A percentile compares a stretch with the other conserved stretches of the same genome.
Evolutionary conservation across 2,113 vertebrate species (phyloP).

Genomic region (Atherinomorus stipes): DNA sequence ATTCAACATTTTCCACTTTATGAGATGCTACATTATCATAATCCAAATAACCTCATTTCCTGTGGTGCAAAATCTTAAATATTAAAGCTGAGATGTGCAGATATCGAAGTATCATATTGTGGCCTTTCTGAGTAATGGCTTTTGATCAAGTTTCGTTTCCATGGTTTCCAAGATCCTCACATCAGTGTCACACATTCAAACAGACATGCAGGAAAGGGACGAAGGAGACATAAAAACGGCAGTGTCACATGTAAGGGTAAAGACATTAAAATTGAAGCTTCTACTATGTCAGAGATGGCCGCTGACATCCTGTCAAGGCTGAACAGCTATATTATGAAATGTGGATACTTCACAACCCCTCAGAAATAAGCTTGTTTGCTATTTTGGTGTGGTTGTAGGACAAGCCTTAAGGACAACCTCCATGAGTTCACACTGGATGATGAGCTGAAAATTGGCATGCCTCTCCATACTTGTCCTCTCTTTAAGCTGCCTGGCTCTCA

Average conservation of each 20-base stretch:
- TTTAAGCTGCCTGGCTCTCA: constrained; percentile 1
- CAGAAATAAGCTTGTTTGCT: constrained; percentile 28
- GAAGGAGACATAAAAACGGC: background rate
- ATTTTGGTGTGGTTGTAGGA: constrained; percentile 41
- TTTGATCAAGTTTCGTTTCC: constrained; percentile 27
- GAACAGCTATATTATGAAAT: constrained; percentile 34
- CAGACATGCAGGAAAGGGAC: background rate
- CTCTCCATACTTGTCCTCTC: constrained; percentile 10
- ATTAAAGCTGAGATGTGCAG: constrained; percentile 16
- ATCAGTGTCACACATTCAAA: background rate
- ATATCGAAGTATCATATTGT: constrained; percentile 7
- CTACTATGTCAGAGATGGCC: background rate
- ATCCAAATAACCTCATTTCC: constrained; percentile 42
- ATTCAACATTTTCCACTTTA: constrained; percentile 16
- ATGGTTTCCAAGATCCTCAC: background rate
- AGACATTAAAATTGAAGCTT: background rate
- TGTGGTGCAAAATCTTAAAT: constrained; percentile 29
- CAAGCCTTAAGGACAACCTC: constrained; percentile 46
- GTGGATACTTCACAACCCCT: constrained; percentile 40
- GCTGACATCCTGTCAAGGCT: background rate
- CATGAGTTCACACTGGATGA: constrained; percentile 52
- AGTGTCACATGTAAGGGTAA: background rate
- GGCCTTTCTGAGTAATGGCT: constrained; percentile 21
- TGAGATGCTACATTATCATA: constrained; percentile 3
- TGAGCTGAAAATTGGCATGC: constrained; percentile 34